Percentiles rank a stretch among this genome's conserved stretches.
Evolutionary conservation across 2,888 invertebrate genomes (phyloP).

Genomic region (Drosophila pseudotalamancana): DNA sequence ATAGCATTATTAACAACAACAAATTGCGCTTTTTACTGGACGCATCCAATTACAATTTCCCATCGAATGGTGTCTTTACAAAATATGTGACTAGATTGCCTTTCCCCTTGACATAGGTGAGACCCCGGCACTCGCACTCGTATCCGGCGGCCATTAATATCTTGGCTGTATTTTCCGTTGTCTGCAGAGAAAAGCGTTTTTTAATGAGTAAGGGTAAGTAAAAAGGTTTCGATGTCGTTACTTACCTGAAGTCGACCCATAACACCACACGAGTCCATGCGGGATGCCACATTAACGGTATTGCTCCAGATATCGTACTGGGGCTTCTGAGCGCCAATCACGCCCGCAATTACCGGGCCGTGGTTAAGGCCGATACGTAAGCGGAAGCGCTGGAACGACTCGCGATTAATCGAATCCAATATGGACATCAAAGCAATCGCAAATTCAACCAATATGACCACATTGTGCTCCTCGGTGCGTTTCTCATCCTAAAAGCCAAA

Average conservation of each 20-base stretch:
- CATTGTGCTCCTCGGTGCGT: conserved; percentile 93
- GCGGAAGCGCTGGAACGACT: conserved; percentile 98
- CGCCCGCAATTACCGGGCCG: conserved; percentile 94
- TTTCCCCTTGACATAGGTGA: conserved; percentile 97
- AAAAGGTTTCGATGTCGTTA: neutral
- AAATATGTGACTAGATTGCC: conserved; percentile 95
- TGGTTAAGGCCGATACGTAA: conserved; percentile 90
- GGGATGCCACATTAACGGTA: conserved; percentile 97
- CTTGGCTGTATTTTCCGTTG: conserved; percentile 92
- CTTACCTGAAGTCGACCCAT: conserved; percentile 93
- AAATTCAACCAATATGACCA: conserved; percentile 96
- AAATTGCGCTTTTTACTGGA: conserved; percentile 36
- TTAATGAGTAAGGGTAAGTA: neutral
- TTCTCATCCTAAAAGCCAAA: conserved; percentile 87
- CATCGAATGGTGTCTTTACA: conserved; percentile 93
- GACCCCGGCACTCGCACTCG: conserved; percentile 94
- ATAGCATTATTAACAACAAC: conserved; percentile 53
- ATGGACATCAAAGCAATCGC: conserved; percentile 96
- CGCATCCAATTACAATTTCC: conserved; percentile 84
- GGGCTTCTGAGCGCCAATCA: conserved; percentile 98
- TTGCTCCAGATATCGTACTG: conserved; percentile 99
- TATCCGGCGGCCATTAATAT: conserved; percentile 94
- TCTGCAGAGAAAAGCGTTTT: conserved; percentile 83
- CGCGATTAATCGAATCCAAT: conserved; percentile 96
- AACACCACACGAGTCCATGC: conserved; percentile 98